Base-by-base conservation (phyloP, 2,888 invertebrate genomes). In the Ophioninae sp. region DNA sequence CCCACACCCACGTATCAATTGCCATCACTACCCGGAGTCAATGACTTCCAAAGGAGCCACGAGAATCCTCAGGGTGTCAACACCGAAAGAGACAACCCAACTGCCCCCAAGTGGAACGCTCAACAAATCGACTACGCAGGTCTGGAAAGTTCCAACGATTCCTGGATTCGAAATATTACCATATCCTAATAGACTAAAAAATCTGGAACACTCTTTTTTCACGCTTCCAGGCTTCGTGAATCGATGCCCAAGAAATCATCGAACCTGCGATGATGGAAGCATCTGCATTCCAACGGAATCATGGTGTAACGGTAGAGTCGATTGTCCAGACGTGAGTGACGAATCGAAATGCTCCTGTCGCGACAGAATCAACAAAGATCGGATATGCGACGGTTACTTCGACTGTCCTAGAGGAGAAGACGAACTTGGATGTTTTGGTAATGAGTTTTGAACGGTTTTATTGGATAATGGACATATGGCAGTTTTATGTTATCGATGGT, bases 361-460 rank as follows among this genome's bases (percentile, higher is more conserved):
- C 81, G 93, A 95, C n/a, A 94, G 97, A 80, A 94, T 97, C 13
- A 94, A 94, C 20, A 93, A 93, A 67, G 93, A 94, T 3, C 94
- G 96, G 86, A 91, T 95, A 0, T 98, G 98, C 89, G 98, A 98
- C 91, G 97, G 96, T 20, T 97, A 96, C 89, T 95, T 95, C 68
- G 97, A 97, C 90, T 97, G 97, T 91, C 97, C 97, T 0, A 94
- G 95, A 87, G 96, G 96, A 23, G 97, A 96, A 93, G 97, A 97
- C 89, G 97, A 97, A 93, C 93, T 95, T 88, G 96, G 95, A 23
- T 97, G 97, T 91, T 95, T 95, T 90, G 96, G 97, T 96, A 93
- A 93, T 90, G 51, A 30, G 51, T 3, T 51, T 51, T 51, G 51
- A 51, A 51, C 51, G 17, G 13, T 51, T 0, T 51, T 6, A 51